Conservation (phyloP, 2,113 vertebrate species). For the Glaucidium brasilianum region DNA sequence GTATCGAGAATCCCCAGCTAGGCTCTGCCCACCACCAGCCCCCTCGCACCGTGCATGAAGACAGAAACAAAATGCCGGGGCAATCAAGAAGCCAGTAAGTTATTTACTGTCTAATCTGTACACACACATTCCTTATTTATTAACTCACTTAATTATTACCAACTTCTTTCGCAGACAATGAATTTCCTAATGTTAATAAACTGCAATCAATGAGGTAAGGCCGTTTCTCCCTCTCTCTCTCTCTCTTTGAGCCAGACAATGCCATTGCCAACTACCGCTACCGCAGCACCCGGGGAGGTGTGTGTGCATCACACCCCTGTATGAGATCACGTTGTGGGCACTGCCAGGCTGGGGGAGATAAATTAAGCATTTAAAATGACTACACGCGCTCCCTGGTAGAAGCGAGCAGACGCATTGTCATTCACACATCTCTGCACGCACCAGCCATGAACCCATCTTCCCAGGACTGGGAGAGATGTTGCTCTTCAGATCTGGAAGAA, state of each 20-base stretch:
- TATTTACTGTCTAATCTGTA: constrained; percentile 40
- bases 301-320: not conserved
- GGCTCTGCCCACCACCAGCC: not conserved
- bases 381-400: not conserved
- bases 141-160: constrained; percentile 54
- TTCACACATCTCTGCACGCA: not conserved
- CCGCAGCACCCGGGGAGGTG: not conserved
- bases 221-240: not conserved
- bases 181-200: constrained; percentile 58
- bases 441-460: not conserved
- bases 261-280: not conserved
- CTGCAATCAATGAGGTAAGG: constrained; percentile 32
- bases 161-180: constrained; percentile 47
- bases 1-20: not conserved
- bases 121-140: constrained; percentile 45
- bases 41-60: not conserved
- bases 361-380: not conserved
- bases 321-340: not conserved
- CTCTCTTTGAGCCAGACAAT: not conserved
- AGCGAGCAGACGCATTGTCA: not conserved
- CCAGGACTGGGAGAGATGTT: not conserved
- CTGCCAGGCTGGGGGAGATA: not conserved
- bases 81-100: constrained; percentile 9
- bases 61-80: not conserved
- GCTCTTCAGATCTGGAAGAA: not conserved